Evolutionary conservation across 2,113 vertebrate species (phyloP).

Genomic region (Istiophorus platypterus): DNA sequence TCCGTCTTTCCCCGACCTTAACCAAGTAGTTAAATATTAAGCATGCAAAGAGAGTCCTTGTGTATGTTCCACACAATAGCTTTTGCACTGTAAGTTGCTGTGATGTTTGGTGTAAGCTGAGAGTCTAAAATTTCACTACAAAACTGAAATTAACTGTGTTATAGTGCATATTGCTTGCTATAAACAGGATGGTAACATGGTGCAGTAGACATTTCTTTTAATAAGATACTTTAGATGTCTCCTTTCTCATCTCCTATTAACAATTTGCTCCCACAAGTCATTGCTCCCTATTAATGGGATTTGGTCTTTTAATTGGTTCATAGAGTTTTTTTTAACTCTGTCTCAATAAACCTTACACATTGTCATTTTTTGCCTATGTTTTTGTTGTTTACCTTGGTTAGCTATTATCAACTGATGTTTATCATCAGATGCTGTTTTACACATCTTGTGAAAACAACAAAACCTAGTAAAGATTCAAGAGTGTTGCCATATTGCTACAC

Average conservation of each 20-base stretch:
- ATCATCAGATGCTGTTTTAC: constrained; percentile 30
- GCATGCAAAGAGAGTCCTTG: not conserved
- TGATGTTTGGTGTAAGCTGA: not conserved
- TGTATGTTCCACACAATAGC: not conserved
- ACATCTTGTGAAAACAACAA: constrained; percentile 59
- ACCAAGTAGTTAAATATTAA: too few relatives aligned
- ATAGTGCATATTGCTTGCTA: not conserved
- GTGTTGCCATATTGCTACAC: constrained; percentile 61
- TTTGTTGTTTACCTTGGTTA: constrained; percentile 50
- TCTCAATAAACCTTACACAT: constrained; percentile 1
- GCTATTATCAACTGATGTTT: constrained; percentile 48
- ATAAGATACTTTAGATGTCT: too few relatives aligned
- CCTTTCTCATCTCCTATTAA: too few relatives aligned
- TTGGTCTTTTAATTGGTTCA: not conserved
- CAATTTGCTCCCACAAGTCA: constrained; percentile 2
- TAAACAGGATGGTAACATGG: not conserved
- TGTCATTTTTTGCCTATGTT: constrained; percentile 44
- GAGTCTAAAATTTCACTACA: too few relatives aligned
- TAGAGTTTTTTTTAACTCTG: not conserved
- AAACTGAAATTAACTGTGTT: not conserved
- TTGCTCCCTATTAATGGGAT: not conserved
- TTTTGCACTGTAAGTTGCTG: not conserved
- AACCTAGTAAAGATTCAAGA: constrained; percentile 63
- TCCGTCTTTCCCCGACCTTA: too few relatives aligned
- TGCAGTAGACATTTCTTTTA: too few relatives aligned